Base-by-base conservation (phyloP, 2,888 invertebrate species). In the Cheilosia urbana region DNA sequence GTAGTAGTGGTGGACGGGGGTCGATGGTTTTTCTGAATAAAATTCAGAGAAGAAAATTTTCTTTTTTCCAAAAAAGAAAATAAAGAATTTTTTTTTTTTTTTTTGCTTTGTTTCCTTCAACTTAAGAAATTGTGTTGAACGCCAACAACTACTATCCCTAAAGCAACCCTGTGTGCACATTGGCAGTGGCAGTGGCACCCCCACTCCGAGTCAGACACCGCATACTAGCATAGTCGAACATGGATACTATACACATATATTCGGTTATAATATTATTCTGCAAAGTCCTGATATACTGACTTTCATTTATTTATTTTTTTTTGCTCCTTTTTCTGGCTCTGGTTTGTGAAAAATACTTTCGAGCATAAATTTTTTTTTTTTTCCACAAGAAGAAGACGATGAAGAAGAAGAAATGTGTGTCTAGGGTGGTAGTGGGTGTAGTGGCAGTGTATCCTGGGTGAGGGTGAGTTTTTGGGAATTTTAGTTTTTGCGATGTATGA, bases 271-370 rank as follows among this genome's bases (percentile, higher is more conserved):
- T 81, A 85, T 85, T 76, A 85, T 85, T 81, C 85, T 85, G 68
- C 81, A 85, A 85, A 85, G 81, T 81, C 85, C 85, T 85, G 85
- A 85, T 85, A 85, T 85, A 85, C 85, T 85, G 85, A 85, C 85
- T 85, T 85, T 81, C 85, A 85, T 85, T 85, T 85, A 85, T 80
- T 71, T 84, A 63, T 77, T 55, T 78, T 53, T n/a, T 77, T 40
- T 55, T 71, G 62, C 68, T 85, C 55, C 85, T 71, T 81, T 19
- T 42, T 37, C 60, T 49, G 45, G 65, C 57, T 71, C 72, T 85
- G 62, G 68, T 80, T 85, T 85, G 85, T 85, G 85, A 81, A 85
- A 85, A 85, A 85, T 85, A 85, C 81, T 85, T 85, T 85, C 80
- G 63, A 81, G 76, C 76, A 85, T 81, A 85, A 80, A 80, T 80